A percentile compares a stretch with the other conserved stretches of the same genome.
Evolutionary conservation across 2,113 vertebrate genomes (phyloP).

Genomic region (Nothoprocta perdicaria): DNA sequence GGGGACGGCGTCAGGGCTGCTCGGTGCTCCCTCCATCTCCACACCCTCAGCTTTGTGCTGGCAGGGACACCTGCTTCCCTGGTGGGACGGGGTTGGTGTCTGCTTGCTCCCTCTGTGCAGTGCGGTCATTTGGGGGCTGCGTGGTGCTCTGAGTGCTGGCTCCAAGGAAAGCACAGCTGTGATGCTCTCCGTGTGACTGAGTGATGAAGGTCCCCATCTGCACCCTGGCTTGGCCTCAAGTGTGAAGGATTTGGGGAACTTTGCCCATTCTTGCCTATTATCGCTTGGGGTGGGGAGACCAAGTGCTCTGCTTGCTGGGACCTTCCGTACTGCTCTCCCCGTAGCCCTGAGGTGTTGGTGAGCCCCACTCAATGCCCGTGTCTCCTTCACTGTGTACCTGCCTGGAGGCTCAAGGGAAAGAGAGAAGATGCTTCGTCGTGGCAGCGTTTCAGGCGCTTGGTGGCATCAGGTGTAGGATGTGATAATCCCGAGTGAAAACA

Average conservation of each 20-base stretch:
- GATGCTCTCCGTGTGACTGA: neutral
- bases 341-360: accelerated
- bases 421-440: neutral
- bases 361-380: neutral
- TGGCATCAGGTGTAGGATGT: neutral
- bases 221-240: neutral
- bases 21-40: neutral
- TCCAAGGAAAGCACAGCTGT: neutral
- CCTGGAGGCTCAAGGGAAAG: neutral
- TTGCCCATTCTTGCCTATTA: accelerated
- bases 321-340: accelerated
- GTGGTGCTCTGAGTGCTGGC: neutral
- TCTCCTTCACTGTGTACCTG: neutral
- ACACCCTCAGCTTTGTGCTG: neutral
- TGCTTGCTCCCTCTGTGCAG: neutral
- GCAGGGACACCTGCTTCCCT: neutral
- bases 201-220: neutral
- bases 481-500: accelerated
- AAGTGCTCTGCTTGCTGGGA: neutral
- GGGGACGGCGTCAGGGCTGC: neutral
- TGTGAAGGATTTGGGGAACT: neutral
- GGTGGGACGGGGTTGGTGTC: neutral
- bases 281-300: neutral
- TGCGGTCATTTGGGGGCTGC: neutral
- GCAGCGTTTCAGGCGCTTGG: neutral